Evolutionary conservation across 2,888 invertebrate species (phyloP), one percentile per base, ranked within the genome.

Genomic region (Lordiphosa fenestrarum): DNA sequence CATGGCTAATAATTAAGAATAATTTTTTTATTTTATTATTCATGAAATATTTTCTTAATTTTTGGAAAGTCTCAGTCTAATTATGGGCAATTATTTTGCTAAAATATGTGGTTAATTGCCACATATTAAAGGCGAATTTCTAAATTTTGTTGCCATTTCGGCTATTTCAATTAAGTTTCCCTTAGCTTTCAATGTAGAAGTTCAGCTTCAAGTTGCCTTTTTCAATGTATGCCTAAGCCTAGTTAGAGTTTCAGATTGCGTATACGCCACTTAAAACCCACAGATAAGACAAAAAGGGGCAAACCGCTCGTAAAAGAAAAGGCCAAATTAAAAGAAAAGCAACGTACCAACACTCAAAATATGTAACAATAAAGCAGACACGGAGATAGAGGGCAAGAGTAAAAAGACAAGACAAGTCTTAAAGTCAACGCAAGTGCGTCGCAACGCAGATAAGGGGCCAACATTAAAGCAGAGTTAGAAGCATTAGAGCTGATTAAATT

Each of bases 401-500:
- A 53, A 46, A 37, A 12, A 38, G 15, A 38, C 1, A 44, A 23
- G 38, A 10, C 38, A 68, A 68, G 56, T 65, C 65, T 65, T 60
- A 47, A 68, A 70, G 54, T 40, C 54, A 50, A 44, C 40, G n/a
- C n/a, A 39, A 44, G 12, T 35, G 15, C 50, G 47, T 15, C 10
- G 25, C 25, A 48, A 42, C 9, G 6, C 25, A 56, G 49, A 40
- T 25, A 42, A 35, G 12, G 50, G 53, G 42, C 42, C 12, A 59
- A 63, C 44, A 46, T 74, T 74, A 69, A 76, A 72, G 71, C 66
- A 63, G 54, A 42, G 46, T 62, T 47, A 39, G 53, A 57, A 46
- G 49, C 53, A 49, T 55, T 42, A 46, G 51, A 69, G 53, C 57
- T 75, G 69, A 78, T 74, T 69, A 67, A 62, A 73, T 73, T 68